These are phyloP conservation scores for Lasioglossum morio DNA, from an alignment of 2,888 invertebrate species.

Conservation along the genomic window DNA sequence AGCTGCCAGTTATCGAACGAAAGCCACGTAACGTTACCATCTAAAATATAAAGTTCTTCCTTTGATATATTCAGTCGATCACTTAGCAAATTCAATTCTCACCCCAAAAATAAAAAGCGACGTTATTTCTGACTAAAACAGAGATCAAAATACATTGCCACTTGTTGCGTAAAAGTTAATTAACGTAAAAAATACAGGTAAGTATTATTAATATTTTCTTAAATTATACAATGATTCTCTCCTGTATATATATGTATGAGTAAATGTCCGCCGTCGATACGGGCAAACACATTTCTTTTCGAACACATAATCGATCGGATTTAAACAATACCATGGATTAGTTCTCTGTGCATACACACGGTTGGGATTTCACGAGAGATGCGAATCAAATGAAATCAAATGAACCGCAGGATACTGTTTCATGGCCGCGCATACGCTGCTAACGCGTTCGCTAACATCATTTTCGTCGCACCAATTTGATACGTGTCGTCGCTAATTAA, in stretches of 20 bases:
- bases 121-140: conserved; percentile 90
- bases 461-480: neutral
- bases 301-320: conserved; percentile 77
- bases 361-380: conserved; percentile 55
- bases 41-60: conserved; percentile 77
- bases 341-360: conserved; percentile 56
- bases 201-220: conserved; percentile 79
- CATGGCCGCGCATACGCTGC: conserved; percentile 61
- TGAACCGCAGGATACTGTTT: conserved; percentile 36
- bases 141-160: conserved; percentile 90
- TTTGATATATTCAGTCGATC: conserved; percentile 74
- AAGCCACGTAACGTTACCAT: conserved; percentile 68
- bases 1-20: conserved; percentile 83
- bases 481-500: neutral
- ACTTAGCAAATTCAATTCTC: conserved; percentile 78
- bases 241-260: conserved; percentile 72
- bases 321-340: conserved; percentile 70
- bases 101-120: conserved; percentile 82
- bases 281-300: conserved; percentile 79
- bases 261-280: conserved; percentile 76
- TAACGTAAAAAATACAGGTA: conserved; percentile 83
- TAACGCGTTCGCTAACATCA: conserved; percentile 3
- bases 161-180: conserved; percentile 85
- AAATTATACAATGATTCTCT: conserved; percentile 72
- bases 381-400: conserved; percentile 64